Evolutionary conservation across 2,888 invertebrate genomes (phyloP), one percentile per base, ranked within the genome.

Genomic region (Netelia fuscicornis): DNA sequence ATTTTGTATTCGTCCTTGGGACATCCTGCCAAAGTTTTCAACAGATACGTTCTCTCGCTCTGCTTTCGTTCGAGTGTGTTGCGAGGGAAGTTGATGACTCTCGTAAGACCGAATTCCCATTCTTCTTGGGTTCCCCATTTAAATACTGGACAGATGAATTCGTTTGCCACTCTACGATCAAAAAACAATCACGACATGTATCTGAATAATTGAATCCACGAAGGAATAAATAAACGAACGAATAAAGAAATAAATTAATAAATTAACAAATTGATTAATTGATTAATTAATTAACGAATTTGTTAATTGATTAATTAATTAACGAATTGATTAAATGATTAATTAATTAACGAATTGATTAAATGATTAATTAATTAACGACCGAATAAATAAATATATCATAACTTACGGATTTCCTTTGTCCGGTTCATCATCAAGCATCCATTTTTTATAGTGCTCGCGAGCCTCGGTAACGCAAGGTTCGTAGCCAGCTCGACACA

Each of bases 61-160:
- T 96, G 96, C 88, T 96, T 96, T 68, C 97, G 95, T 44, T 91
- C 91, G 11, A 78, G 80, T 20, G 89, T 90, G 0, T 95, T 95
- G 1, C 95, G 94, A 0, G 97, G 97, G 93, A 97, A 97, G 90
- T 97, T 95, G 71, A 97, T 96, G 0, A 97, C 96, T 10, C 97
- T 95, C 86, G 97, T 95, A 0, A 98, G 94, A 52, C 97, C 97
- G 88, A 97, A 97, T 86, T 97, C 96, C 97, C 97, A 98, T 92
- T 97, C 97, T 64, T 97, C 96, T 88, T 95, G 95, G 0, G 96
- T 96, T 0, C 97, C 97, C 96, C 97, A 97, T 93, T 96, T 96
- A 93, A 97, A 97, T 0, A 97, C 97, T 0, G 97, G 97, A 86
- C 97, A 97, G 85, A 97, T 96, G 92, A 95, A 97, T 90, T 96